phyloP scores from a whole-genome alignment of 2,888 invertebrate genomes.

The Synanthedon myopaeformis region DNA sequence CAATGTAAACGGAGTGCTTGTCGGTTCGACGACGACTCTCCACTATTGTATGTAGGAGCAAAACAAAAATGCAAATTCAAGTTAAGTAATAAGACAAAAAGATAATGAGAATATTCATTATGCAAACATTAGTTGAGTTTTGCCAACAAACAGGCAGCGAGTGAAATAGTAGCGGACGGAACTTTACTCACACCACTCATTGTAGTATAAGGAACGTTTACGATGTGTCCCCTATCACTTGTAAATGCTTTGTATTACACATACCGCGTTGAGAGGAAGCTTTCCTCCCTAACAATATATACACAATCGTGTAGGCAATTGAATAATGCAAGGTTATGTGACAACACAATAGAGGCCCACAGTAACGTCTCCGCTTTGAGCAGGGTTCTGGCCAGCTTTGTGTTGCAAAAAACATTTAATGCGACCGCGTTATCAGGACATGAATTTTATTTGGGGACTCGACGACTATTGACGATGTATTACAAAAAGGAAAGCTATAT shows the following conservation, averaged over 20 bases:
- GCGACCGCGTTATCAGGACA: constrained; percentile 8
- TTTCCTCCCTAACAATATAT: constrained; percentile 16
- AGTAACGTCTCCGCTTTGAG: constrained; percentile 17
- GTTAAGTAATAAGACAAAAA: not conserved
- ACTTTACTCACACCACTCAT: constrained; percentile 14
- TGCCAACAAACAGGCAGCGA: constrained; percentile 10
- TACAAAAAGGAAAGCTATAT: not conserved
- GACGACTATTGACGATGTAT: constrained; percentile 9
- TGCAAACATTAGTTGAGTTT: constrained; percentile 20
- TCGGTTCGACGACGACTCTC: too few relatives aligned
- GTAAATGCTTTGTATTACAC: constrained; percentile 33
- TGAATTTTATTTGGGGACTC: constrained; percentile 9
- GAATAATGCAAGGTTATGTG: constrained; percentile 33
- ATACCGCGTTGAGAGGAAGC: constrained; percentile 16
- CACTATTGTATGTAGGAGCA: too few relatives aligned
- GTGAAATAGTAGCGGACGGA: constrained; percentile 8
- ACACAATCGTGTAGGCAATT: constrained; percentile 29
- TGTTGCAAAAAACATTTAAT: constrained; percentile 21
- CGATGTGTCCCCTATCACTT: constrained; percentile 29
- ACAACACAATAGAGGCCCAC: constrained; percentile 25
- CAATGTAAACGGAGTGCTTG: too few relatives aligned
- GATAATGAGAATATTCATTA: constrained; percentile 19
- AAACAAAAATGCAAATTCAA: too few relatives aligned
- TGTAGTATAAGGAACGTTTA: constrained; percentile 21
- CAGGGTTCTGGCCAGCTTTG: constrained; percentile 12